A percentile compares a stretch with the other conserved stretches of the same genome.
Evolutionary conservation across 2,888 invertebrate genomes (phyloP).

Genomic region (Alviniconcha strummeri): DNA sequence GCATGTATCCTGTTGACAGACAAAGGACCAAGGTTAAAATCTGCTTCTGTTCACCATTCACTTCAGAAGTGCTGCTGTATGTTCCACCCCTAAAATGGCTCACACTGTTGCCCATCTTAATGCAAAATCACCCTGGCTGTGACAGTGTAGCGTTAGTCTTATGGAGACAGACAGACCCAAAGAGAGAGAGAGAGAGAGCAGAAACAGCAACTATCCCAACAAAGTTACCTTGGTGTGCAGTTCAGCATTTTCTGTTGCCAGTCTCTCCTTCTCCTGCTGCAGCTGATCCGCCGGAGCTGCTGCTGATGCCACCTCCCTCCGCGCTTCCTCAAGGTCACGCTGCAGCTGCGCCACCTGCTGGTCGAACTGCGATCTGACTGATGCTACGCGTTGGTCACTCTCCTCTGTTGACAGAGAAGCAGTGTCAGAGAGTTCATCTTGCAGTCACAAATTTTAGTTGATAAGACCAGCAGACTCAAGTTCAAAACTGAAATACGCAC

Average conservation of each 20-base stretch:
- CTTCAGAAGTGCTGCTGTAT: too few relatives aligned
- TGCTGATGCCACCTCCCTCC: conserved; percentile 28
- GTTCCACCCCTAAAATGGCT: too few relatives aligned
- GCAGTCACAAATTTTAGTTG: background rate
- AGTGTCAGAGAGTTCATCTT: background rate
- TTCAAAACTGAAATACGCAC: background rate
- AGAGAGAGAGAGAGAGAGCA: too few relatives aligned
- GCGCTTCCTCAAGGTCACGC: conserved; percentile 45
- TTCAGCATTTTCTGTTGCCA: conserved; percentile 60
- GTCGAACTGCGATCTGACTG: conserved; percentile 53
- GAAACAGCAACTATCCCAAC: background rate
- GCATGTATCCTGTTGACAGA: too few relatives aligned
- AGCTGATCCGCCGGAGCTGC: conserved; percentile 41
- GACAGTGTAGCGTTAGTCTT: too few relatives aligned
- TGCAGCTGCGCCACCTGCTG: conserved; percentile 53
- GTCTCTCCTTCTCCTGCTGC: conserved; percentile 63
- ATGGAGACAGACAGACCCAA: too few relatives aligned
- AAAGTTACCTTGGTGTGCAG: conserved; percentile 59
- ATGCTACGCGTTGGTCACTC: conserved; percentile 21
- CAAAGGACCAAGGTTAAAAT: too few relatives aligned
- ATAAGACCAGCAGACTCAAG: background rate
- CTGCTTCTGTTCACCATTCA: too few relatives aligned
- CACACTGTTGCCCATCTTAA: too few relatives aligned
- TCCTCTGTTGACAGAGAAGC: conserved; percentile 1
- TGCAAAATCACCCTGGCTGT: too few relatives aligned